These are phyloP conservation scores for Patella depressa DNA, from an alignment of 2,888 invertebrate species.

Conservation along the genomic window DNA sequence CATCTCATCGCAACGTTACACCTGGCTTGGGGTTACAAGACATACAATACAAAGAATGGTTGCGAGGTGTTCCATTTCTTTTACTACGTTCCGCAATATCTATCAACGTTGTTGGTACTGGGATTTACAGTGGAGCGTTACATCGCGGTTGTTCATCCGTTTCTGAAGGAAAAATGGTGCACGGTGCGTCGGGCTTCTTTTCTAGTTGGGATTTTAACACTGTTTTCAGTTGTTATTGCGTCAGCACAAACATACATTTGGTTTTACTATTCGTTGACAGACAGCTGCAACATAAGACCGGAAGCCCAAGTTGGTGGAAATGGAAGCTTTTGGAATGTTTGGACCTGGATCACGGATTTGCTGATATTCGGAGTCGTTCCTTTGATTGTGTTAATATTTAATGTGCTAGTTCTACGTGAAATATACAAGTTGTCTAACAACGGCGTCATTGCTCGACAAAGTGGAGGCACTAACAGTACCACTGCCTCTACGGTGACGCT, in stretches of 20 bases:
- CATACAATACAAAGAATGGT: slow-evolving; percentile 35
- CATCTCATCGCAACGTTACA: slow-evolving; percentile 55
- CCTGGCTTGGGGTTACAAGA: slow-evolving; percentile 52
- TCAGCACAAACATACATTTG: slow-evolving; percentile 57
- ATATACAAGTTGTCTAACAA: slow-evolving; percentile 50
- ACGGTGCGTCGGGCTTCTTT: slow-evolving; percentile 50
- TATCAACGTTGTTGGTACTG: slow-evolving; percentile 58
- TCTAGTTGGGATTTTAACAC: slow-evolving; percentile 38
- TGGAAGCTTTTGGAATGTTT: slow-evolving; percentile 44
- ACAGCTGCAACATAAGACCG: slow-evolving; percentile 39
- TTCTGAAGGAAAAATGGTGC: slow-evolving; percentile 56
- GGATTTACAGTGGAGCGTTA: slow-evolving; percentile 63
- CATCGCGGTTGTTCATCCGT: slow-evolving; percentile 58
- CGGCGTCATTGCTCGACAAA: slow-evolving; percentile 38
- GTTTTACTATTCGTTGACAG: slow-evolving; percentile 39
- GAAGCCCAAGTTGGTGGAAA: slow-evolving; percentile 31
- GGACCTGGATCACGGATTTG: slow-evolving; percentile 56
- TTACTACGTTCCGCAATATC: slow-evolving; percentile 54
- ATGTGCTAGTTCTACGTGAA: slow-evolving; percentile 57
- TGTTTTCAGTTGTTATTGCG: slow-evolving; percentile 39
- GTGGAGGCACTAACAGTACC: slow-evolving; percentile 37
- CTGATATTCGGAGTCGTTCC: slow-evolving; percentile 55
- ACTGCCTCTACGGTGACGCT: slow-evolving; percentile 62
- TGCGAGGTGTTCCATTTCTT: slow-evolving; percentile 56
- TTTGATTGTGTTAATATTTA: slow-evolving; percentile 55